Percentiles rank a stretch among this genome's conserved stretches.
phyloP scores from a whole-genome alignment of 2,113 vertebrate species.

The Diadophis punctatus region DNA sequence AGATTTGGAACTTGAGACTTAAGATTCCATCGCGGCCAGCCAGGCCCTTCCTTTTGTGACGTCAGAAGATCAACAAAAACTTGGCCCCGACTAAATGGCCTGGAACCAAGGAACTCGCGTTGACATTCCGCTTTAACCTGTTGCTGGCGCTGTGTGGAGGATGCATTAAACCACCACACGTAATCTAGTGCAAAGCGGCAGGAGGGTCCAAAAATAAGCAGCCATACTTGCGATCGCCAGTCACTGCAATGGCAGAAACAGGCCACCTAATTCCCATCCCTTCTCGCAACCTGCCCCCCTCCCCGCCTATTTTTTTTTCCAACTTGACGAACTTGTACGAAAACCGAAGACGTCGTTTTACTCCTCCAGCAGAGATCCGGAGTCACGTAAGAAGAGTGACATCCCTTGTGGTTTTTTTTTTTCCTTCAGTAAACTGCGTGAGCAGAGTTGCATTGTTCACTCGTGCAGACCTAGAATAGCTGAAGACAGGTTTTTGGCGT shows the following conservation, averaged over 20 bases:
- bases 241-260: constrained; percentile 4
- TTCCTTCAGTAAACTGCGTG: neutral
- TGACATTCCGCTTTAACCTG: constrained; percentile 49
- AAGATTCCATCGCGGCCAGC: constrained; percentile 56
- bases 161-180: neutral
- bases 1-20: neutral
- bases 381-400: neutral
- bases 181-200: neutral
- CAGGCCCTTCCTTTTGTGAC: constrained; percentile 72
- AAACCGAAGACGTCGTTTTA: neutral
- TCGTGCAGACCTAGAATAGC: neutral
- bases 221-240: constrained; percentile 14
- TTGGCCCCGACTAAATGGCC: constrained; percentile 46
- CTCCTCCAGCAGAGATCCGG: neutral
- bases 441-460: constrained; percentile 32
- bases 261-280: neutral
- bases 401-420: neutral
- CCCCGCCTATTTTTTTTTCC: neutral
- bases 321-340: neutral
- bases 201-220: neutral
- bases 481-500: neutral
- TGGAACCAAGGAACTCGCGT: constrained; percentile 32
- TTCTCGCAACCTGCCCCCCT: neutral
- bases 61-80: constrained; percentile 66
- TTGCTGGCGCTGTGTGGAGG: constrained; percentile 26